phyloP scores from a whole-genome alignment of 2,113 vertebrate species.

The Sorex araneus region DNA sequence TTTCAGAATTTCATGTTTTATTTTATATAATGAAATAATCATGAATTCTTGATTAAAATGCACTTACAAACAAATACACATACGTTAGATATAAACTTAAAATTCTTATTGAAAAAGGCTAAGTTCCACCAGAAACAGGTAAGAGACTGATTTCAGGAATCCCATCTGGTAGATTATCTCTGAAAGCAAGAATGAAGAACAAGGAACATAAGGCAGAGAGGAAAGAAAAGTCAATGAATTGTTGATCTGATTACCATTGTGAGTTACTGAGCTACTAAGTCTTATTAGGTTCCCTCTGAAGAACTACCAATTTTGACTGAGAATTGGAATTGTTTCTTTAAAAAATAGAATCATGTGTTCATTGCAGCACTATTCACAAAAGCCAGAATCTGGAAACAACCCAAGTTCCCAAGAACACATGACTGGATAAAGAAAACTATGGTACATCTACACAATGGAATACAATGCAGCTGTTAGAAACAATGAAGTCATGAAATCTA shows the following conservation, averaged over 20 bases:
- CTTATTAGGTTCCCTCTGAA: background rate
- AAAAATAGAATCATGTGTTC: background rate
- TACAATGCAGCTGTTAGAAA: too few species aligned
- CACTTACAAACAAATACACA: conserved; percentile 23
- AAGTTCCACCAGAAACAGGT: conserved; percentile 1
- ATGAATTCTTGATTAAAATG: background rate
- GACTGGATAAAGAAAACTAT: too few species aligned
- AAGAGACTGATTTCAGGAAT: background rate
- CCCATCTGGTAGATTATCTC: background rate
- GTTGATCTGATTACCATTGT: background rate
- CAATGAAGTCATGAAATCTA: too few species aligned
- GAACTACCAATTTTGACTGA: background rate
- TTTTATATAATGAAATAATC: background rate
- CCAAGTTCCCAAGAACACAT: too few species aligned
- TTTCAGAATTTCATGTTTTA: conserved; percentile 26
- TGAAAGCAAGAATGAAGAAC: conserved; percentile 13
- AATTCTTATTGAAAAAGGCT: background rate
- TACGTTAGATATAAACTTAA: background rate
- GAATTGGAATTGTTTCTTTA: background rate
- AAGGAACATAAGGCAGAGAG: background rate
- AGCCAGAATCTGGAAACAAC: too few species aligned
- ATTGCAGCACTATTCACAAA: too few species aligned
- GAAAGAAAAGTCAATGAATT: background rate
- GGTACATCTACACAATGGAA: too few species aligned
- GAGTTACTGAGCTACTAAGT: background rate